phyloP scores from a whole-genome alignment of 2,797 vertebrate genomes.

The Kryptolebias ocellatus region DNA sequence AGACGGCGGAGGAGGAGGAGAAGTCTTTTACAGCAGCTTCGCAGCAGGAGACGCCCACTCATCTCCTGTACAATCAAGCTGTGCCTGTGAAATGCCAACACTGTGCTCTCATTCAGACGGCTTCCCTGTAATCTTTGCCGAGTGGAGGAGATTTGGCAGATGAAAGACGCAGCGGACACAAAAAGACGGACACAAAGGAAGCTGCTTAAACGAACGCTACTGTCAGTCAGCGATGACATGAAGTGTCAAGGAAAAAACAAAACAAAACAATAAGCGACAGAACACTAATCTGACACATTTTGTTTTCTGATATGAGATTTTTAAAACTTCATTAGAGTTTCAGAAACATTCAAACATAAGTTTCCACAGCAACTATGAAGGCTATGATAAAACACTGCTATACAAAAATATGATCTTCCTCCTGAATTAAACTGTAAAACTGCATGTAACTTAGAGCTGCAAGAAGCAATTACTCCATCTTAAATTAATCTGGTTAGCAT shows the following conservation, averaged over 20 bases:
- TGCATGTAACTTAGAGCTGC: too few species aligned
- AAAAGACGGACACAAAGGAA: slow-evolving; percentile 21
- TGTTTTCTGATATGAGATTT: background rate
- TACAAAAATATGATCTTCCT: too few species aligned
- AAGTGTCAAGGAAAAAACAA: slow-evolving; percentile 1
- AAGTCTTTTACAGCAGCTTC: slow-evolving; percentile 32
- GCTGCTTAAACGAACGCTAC: slow-evolving; percentile 13
- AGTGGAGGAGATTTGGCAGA: slow-evolving; percentile 40
- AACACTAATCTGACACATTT: background rate
- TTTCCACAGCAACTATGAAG: background rate
- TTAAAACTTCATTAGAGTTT: background rate
- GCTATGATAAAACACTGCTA: too few species aligned
- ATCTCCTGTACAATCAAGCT: slow-evolving; percentile 58
- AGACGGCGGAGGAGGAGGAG: slow-evolving; percentile 44
- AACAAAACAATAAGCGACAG: background rate
- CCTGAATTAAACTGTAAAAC: too few species aligned
- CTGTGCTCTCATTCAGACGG: slow-evolving; percentile 32
- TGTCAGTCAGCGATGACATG: slow-evolving; percentile 38
- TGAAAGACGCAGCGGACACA: slow-evolving; percentile 14
- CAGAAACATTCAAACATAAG: background rate
- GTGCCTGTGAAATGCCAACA: slow-evolving; percentile 46
- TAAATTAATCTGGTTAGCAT: too few species aligned
- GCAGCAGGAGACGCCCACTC: slow-evolving; percentile 66
- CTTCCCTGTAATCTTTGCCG: slow-evolving; percentile 52
- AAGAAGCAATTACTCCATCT: too few species aligned